Evolutionary conservation across 2,888 invertebrate genomes (phyloP).

Genomic region (Chironomus tentans): DNA sequence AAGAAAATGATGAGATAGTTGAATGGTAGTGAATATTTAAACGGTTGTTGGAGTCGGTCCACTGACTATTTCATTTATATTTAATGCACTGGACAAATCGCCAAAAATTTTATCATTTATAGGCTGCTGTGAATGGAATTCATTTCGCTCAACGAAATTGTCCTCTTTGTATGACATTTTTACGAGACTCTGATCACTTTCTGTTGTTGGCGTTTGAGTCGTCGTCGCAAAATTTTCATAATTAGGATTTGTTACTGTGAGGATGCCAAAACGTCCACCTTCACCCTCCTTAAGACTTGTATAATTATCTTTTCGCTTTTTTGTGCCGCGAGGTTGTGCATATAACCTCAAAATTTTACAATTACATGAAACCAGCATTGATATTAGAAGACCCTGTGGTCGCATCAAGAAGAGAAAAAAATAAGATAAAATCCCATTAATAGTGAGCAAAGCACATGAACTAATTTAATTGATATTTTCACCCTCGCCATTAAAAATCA

Average conservation of each 20-base stretch:
- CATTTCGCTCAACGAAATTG: conserved; percentile 31
- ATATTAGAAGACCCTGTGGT: conserved; percentile 51
- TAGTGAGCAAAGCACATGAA: neutral
- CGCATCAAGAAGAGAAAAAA: conserved; percentile 14
- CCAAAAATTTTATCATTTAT: conserved; percentile 28
- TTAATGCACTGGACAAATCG: conserved; percentile 32
- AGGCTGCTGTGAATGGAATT: conserved; percentile 11
- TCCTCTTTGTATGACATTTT: conserved; percentile 32
- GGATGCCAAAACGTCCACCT: conserved; percentile 33
- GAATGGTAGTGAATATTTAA: conserved; percentile 21
- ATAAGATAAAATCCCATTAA: neutral
- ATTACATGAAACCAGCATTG: conserved; percentile 54
- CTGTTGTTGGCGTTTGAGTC: conserved; percentile 2
- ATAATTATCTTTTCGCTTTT: conserved; percentile 32
- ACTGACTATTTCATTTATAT: conserved; percentile 30
- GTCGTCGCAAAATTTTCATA: conserved; percentile 29
- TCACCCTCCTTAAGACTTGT: conserved; percentile 32
- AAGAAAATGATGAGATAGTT: neutral
- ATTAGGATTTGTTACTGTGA: conserved; percentile 34
- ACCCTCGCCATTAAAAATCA: neutral
- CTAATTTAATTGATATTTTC: neutral
- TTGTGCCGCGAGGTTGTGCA: conserved; percentile 31
- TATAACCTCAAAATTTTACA: conserved; percentile 41
- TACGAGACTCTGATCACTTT: conserved; percentile 29
- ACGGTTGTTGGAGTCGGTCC: conserved; percentile 31